A percentile compares a stretch with the other conserved stretches of the same genome.
These are phyloP conservation scores for Tokudaia muenninki DNA, from an alignment of 2,797 vertebrate genomes.

Conservation along the genomic window DNA sequence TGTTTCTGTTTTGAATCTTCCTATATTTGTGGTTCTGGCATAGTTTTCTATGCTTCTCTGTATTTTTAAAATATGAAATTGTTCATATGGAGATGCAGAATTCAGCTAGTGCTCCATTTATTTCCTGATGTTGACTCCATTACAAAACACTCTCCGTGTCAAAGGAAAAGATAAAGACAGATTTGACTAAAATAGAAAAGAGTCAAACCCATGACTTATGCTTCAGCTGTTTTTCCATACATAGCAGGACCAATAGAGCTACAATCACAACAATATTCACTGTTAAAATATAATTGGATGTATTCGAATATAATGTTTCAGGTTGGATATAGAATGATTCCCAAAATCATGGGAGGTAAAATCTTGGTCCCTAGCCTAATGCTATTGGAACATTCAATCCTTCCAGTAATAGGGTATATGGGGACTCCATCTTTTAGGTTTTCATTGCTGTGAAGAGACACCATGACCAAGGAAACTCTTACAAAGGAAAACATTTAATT, in stretches of 20 bases:
- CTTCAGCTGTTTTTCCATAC: neutral
- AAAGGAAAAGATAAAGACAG: neutral
- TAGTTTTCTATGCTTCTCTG: neutral
- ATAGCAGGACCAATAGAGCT: neutral
- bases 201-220: neutral
- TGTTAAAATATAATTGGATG: conserved; percentile 14
- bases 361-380: neutral
- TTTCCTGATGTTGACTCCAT: neutral
- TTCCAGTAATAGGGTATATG: neutral
- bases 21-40: neutral
- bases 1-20: neutral
- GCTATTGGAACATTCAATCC: neutral
- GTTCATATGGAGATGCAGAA: neutral
- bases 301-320: neutral
- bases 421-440: neutral
- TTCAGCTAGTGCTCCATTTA: neutral
- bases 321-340: neutral
- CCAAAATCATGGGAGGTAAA: neutral
- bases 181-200: neutral
- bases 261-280: neutral
- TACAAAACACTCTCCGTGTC: neutral
- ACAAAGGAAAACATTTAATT: neutral
- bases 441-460: neutral
- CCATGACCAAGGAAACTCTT: neutral
- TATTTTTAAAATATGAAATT: neutral